A percentile compares a stretch with the other conserved stretches of the same genome.
Evolutionary conservation across 2,113 vertebrate species (phyloP).

Genomic region (Chloropsis hardwickii): DNA sequence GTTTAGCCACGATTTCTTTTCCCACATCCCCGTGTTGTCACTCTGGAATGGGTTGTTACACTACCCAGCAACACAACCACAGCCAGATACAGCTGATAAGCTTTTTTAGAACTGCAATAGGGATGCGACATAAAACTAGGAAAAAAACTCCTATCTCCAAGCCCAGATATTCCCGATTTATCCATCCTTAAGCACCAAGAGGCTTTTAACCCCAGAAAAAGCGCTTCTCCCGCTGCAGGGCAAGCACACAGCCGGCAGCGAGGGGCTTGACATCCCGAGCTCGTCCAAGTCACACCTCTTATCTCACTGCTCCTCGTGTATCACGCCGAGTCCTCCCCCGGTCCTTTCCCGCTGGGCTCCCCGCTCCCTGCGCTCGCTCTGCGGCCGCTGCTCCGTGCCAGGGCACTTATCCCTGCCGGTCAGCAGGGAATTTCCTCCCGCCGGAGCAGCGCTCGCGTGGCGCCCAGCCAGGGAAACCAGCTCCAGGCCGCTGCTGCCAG

Average conservation of each 20-base stretch:
- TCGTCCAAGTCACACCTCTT: neutral
- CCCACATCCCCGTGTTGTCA: rapidly evolving
- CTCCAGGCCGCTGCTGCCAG: neutral
- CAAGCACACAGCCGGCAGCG: neutral
- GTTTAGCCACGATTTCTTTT: neutral
- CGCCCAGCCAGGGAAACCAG: neutral
- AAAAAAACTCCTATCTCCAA: rapidly evolving
- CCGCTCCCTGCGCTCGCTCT: neutral
- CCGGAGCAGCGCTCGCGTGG: neutral
- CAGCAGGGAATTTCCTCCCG: slow-evolving; percentile 37
- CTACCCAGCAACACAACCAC: neutral
- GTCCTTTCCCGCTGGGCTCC: neutral
- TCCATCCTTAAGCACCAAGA: neutral
- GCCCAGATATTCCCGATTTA: neutral
- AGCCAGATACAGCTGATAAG: neutral
- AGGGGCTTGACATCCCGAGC: neutral
- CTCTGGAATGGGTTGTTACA: neutral
- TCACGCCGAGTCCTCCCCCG: neutral
- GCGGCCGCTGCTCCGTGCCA: neutral
- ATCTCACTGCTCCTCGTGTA: rapidly evolving
- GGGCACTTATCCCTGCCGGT: neutral
- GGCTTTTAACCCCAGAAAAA: neutral
- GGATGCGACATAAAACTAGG: neutral
- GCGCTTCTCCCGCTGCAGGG: rapidly evolving
- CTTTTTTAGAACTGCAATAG: rapidly evolving